phyloP scores from a whole-genome alignment of 2,888 invertebrate species.

The Drosophila melanocephala region DNA sequence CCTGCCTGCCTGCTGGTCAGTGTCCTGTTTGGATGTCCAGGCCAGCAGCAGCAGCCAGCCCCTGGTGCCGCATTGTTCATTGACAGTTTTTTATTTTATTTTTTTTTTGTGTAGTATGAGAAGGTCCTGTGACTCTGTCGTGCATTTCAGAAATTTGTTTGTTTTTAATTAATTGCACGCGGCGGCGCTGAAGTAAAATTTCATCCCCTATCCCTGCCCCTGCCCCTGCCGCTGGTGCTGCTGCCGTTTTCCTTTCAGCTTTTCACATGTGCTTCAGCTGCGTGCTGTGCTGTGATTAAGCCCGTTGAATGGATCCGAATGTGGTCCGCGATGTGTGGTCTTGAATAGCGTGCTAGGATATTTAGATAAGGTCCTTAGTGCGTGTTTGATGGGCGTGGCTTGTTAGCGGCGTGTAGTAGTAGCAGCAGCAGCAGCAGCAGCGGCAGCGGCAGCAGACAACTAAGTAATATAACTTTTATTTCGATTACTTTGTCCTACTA shows the following conservation, averaged over 20 bases:
- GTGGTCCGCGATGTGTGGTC: constrained; percentile 51
- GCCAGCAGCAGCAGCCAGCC: background rate
- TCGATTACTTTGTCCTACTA: constrained; percentile 67
- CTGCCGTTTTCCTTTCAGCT: background rate
- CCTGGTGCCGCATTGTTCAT: constrained; percentile 66
- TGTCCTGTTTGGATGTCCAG: constrained; percentile 28
- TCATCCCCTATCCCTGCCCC: background rate
- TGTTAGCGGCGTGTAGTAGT: constrained; percentile 54
- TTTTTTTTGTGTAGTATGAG: background rate
- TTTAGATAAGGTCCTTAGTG: constrained; percentile 51
- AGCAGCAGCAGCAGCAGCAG: constrained; percentile 5
- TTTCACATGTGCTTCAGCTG: constrained; percentile 38
- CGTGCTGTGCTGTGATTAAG: constrained; percentile 74
- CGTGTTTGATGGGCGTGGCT: constrained; percentile 60
- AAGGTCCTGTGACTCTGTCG: constrained; percentile 53
- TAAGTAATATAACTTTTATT: constrained; percentile 58
- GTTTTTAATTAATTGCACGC: constrained; percentile 83
- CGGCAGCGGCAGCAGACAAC: background rate
- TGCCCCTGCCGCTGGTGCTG: background rate
- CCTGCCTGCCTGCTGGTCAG: constrained; percentile 31
- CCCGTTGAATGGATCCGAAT: constrained; percentile 31
- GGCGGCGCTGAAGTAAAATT: constrained; percentile 59
- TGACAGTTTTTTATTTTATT: constrained; percentile 60
- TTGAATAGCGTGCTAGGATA: constrained; percentile 65
- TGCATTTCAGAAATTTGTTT: constrained; percentile 80